Percentiles rank a stretch among this genome's conserved stretches.
phyloP scores from a whole-genome alignment of 1,140 invertebrate species.

The Callitettix versicolor region DNA sequence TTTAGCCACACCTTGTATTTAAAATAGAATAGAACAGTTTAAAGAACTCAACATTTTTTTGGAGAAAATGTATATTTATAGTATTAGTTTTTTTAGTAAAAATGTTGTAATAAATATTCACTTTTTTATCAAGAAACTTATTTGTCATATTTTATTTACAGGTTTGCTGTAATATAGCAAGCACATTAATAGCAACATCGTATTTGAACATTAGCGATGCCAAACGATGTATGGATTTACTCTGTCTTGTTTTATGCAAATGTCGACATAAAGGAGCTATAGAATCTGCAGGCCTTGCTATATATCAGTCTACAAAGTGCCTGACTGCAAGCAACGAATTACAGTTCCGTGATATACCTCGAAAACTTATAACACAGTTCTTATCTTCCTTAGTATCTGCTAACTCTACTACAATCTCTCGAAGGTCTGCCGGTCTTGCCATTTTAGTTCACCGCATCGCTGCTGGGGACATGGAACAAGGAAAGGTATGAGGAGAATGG shows the following conservation, averaged over 20 bases:
- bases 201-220: conserved; percentile 28
- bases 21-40: no score
- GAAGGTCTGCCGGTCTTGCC: conserved; percentile 64
- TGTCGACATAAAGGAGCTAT: conserved; percentile 74
- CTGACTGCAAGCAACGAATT: neutral
- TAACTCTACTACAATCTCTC: conserved; percentile 30
- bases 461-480: conserved; percentile 45
- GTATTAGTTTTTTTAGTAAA: no score
- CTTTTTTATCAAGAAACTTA: no score
- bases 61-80: no score
- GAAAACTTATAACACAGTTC: conserved; percentile 5
- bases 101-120: no score
- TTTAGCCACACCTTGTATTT: no score
- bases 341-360: neutral
- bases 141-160: conserved; percentile 27
- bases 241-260: conserved; percentile 53
- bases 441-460: conserved; percentile 64
- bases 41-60: no score
- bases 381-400: conserved; percentile 7
- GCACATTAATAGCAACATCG: conserved; percentile 31
- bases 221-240: conserved; percentile 38
- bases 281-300: conserved; percentile 51
- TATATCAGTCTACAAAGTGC: conserved; percentile 38
- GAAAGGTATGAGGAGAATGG: conserved; percentile 35
- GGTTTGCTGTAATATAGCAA: conserved; percentile 42